phyloP scores from a whole-genome alignment of 2,113 vertebrate genomes.

The Elanoides forficatus region DNA sequence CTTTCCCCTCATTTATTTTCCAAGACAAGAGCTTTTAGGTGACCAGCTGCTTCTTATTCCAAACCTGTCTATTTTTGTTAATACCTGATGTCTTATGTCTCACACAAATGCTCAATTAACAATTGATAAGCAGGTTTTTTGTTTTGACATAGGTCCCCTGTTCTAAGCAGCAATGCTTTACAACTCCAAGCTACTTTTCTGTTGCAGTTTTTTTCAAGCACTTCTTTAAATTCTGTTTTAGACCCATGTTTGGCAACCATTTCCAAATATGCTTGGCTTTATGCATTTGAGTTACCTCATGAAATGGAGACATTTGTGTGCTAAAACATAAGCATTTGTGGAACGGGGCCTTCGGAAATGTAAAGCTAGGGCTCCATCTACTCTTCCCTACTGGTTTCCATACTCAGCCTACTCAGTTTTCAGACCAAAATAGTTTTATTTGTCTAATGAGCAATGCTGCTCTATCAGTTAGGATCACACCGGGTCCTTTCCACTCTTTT shows the following conservation, averaged over 20 bases:
- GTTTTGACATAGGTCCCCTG: not conserved
- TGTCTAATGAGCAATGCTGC: not conserved
- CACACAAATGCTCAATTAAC: not conserved
- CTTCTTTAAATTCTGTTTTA: not conserved
- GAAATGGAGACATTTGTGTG: not conserved
- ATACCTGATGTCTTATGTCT: constrained; percentile 29
- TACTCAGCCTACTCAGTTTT: not conserved
- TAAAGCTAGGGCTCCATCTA: not conserved
- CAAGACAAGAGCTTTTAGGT: constrained; percentile 43
- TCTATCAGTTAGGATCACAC: not conserved
- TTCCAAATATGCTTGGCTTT: not conserved
- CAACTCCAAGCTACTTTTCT: not conserved
- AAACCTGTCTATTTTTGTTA: constrained; percentile 52
- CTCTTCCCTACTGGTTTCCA: not conserved
- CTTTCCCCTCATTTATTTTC: constrained; percentile 54
- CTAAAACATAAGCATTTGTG: not conserved
- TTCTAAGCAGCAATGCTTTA: not conserved
- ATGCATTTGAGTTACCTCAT: not conserved
- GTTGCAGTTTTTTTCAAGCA: not conserved
- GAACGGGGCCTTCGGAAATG: not conserved
- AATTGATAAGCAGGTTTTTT: not conserved
- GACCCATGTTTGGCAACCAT: not conserved
- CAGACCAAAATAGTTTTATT: not conserved
- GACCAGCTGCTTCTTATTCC: constrained; percentile 64
- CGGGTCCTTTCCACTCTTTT: not conserved